Evolutionary conservation across 2,888 invertebrate species (phyloP), one percentile per base, ranked within the genome.

Genomic region (Brachylomia viminalis): DNA sequence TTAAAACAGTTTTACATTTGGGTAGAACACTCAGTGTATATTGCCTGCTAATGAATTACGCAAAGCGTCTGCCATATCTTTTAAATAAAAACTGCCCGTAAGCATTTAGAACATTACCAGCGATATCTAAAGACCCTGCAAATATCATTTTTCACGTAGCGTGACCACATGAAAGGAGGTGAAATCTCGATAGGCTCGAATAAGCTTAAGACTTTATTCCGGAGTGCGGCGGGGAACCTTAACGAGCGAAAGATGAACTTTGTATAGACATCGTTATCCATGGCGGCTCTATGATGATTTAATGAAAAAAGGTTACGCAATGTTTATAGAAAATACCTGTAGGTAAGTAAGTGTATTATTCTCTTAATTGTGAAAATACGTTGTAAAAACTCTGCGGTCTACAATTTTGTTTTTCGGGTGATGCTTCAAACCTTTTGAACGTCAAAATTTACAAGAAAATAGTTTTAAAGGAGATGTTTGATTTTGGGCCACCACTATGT

Each of bases 131-230:
- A 79, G 59, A 54, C 47, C 58, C 56, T 74, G 75, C 70, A 80
- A 86, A 85, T 84, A 83, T 81, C 81, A 85, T 88, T 89, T 89
- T 87, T 87, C 87, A 83, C 75, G 62, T 83, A 81, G 86, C 86
- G 86, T 90, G 86, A 84, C 87, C 86, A 80, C 66, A 76, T 90
- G 86, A 91, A 91, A 82, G 84, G 86, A 70, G 87, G 83, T 73
- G 30, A 80, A 90, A 86, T 86, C 88, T 85, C 83, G 80, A 77
- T 76, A 80, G 80, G 79, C 82, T 77, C 74, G 74, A 84, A 86
- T 89, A 85, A 84, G 82, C 84, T 83, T 81, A 80, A 70, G 79
- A 75, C 72, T 87, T 86, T 87, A 85, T 85, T 79, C 69, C 47
- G 47, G 54, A 74, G 73, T 64, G 47, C 49, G 64, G 54, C 62